phyloP scores from a whole-genome alignment of 2,888 invertebrate species.

The Agrochola lychnidis region DNA sequence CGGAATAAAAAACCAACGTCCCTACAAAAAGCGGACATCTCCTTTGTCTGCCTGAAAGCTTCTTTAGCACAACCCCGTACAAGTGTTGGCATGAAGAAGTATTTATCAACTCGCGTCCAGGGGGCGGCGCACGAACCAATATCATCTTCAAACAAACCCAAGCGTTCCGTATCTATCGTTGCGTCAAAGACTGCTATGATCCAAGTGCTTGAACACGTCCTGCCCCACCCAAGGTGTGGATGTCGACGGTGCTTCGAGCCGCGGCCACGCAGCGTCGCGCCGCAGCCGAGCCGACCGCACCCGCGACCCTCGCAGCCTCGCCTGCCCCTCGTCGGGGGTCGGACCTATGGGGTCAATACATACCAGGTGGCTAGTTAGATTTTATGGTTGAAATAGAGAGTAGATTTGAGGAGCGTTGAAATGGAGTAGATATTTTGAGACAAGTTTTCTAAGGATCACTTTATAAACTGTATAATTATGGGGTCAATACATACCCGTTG shows the following conservation, averaged over 20 bases:
- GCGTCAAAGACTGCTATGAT: background rate
- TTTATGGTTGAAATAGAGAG: conserved; percentile 6
- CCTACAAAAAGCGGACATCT: no score
- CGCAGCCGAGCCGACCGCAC: conserved; percentile 65
- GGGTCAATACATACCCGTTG: background rate
- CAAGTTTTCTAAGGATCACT: background rate
- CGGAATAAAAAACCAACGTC: no score
- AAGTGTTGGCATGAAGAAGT: no score
- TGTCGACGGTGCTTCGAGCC: conserved; percentile 84
- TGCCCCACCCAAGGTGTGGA: conserved; percentile 74
- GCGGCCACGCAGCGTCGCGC: conserved; percentile 76
- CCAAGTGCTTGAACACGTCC: background rate
- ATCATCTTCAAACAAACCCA: background rate
- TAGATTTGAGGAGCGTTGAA: conserved; percentile 6
- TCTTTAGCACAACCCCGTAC: no score
- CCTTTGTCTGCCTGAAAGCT: no score
- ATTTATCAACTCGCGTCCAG: no score
- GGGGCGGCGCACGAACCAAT: no score
- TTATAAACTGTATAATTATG: background rate
- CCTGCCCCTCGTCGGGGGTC: conserved; percentile 63
- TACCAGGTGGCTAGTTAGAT: conserved; percentile 72
- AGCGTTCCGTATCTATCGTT: conserved; percentile 28
- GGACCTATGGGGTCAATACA: conserved; percentile 78
- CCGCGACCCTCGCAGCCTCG: conserved; percentile 64
- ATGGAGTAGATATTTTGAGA: background rate